A percentile compares a stretch with the other conserved stretches of the same genome.
These are phyloP conservation scores for Noctua comes DNA, from an alignment of 2,888 invertebrate genomes.

Conservation along the genomic window DNA sequence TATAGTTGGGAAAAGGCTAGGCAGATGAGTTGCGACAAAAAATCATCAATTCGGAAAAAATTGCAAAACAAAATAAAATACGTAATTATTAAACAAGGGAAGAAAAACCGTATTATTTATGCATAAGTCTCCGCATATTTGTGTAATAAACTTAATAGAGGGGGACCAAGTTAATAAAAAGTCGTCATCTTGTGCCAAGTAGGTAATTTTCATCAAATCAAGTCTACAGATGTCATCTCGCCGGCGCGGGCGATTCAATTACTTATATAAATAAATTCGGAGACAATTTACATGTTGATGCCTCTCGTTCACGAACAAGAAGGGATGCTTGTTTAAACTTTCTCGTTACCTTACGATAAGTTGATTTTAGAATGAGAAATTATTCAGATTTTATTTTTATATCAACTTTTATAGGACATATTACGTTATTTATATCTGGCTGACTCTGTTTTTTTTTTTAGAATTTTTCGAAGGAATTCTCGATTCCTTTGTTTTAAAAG, in stretches of 20 bases:
- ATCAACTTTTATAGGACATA: constrained; percentile 20
- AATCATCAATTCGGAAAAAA: background rate
- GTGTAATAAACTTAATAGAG: constrained; percentile 54
- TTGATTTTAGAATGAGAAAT: constrained; percentile 59
- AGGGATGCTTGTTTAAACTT: constrained; percentile 80
- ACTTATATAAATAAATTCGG: constrained; percentile 86
- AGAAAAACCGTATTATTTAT: constrained; percentile 42
- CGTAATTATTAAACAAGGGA: constrained; percentile 3
- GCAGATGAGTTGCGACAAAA: background rate
- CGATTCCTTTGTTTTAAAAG: background rate
- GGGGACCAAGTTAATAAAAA: constrained; percentile 62
- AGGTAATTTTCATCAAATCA: constrained; percentile 83
- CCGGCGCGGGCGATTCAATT: constrained; percentile 83
- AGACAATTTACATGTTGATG: constrained; percentile 86
- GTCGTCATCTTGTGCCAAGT: constrained; percentile 63
- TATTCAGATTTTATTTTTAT: constrained; percentile 56
- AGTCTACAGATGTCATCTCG: constrained; percentile 82
- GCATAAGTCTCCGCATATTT: constrained; percentile 53
- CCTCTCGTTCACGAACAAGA: constrained; percentile 67
- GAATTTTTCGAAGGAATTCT: background rate
- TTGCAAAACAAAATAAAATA: background rate
- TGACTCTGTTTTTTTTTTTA: background rate
- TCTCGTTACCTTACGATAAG: constrained; percentile 59
- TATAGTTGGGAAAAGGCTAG: too few species aligned
- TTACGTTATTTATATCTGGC: constrained; percentile 2